Evolutionary conservation across 2,888 invertebrate genomes (phyloP), one percentile per base, ranked within the genome.

Genomic region (Diaprepes abbreviatus): DNA sequence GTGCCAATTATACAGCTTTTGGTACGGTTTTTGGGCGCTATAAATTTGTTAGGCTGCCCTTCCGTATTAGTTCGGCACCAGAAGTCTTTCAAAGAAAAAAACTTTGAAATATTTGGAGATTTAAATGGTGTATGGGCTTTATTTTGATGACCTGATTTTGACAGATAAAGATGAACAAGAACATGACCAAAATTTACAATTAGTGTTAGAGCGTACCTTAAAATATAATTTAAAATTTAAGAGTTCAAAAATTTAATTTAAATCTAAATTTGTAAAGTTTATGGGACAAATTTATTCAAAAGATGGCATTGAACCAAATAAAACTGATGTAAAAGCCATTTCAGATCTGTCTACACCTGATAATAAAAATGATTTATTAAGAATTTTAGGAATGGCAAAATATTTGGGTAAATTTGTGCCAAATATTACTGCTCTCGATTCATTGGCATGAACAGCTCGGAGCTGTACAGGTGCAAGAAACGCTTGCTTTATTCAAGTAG

Each of bases 381-480:
- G 76, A 66, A 63, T 74, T 38, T 60, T 76, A 14, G 76, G 73
- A 12, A 75, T 75, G 66, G 74, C 65, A n/a, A 75, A 70, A 55
- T 76, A 66, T 71, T 45, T 73, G 52, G 66, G 64, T n/a, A 71
- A 70, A 69, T 77, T 74, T 71, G 33, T 77, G 10, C 73, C 74
- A n/a, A 75, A 70, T n/a, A n/a, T n/a, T n/a, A n/a, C n/a, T n/a
- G n/a, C n/a, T n/a, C n/a, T n/a, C n/a, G n/a, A n/a, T n/a, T n/a
- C n/a, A n/a, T n/a, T n/a, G n/a, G n/a, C n/a, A n/a, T n/a, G n/a
- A n/a, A n/a, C n/a, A n/a, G n/a, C n/a, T n/a, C n/a, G n/a, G n/a
- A n/a, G n/a, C n/a, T n/a, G n/a, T n/a, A n/a, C n/a, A n/a, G n/a
- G n/a, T n/a, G n/a, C n/a, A n/a, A n/a, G n/a, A n/a, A n/a, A n/a